phyloP scores from a whole-genome alignment of 2,888 invertebrate species.

The Achlya flavicornis region DNA sequence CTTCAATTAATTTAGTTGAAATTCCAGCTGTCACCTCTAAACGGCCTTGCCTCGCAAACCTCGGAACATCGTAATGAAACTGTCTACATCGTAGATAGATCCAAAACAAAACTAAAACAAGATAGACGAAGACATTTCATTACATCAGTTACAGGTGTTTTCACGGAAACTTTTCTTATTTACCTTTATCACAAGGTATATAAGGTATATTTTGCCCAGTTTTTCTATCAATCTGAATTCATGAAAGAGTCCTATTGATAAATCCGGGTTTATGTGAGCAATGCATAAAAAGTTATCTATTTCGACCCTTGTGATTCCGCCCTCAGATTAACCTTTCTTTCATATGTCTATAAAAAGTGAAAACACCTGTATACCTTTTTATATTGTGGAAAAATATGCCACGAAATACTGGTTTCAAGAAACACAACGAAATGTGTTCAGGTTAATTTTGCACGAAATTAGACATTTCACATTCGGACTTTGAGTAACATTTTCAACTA shows the following conservation, averaged over 20 bases:
- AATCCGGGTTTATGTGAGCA: not conserved
- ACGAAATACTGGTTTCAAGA: not conserved
- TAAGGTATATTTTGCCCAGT: not conserved
- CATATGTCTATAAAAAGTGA: not conserved
- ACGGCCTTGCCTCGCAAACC: not conserved
- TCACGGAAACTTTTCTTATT: not conserved
- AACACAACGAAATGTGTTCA: not conserved
- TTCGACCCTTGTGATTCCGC: not conserved
- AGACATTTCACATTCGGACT: too few relatives aligned
- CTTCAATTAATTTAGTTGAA: not conserved
- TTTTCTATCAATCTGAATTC: not conserved
- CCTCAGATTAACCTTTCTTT: not conserved
- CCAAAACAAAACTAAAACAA: not conserved
- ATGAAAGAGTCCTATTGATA: not conserved
- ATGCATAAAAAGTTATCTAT: not conserved
- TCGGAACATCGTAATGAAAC: not conserved
- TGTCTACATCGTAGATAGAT: not conserved
- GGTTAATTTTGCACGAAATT: not conserved
- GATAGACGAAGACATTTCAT: not conserved
- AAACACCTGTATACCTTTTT: not conserved
- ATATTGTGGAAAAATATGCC: not conserved
- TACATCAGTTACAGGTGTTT: not conserved
- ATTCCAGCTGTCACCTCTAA: too few relatives aligned
- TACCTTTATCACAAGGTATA: not conserved
- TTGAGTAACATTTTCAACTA: too few relatives aligned